A percentile compares a stretch with the other conserved stretches of the same genome.
These are phyloP conservation scores for Cryptophagus acutangulus DNA, from an alignment of 2,888 invertebrate genomes.

Conservation along the genomic window DNA sequence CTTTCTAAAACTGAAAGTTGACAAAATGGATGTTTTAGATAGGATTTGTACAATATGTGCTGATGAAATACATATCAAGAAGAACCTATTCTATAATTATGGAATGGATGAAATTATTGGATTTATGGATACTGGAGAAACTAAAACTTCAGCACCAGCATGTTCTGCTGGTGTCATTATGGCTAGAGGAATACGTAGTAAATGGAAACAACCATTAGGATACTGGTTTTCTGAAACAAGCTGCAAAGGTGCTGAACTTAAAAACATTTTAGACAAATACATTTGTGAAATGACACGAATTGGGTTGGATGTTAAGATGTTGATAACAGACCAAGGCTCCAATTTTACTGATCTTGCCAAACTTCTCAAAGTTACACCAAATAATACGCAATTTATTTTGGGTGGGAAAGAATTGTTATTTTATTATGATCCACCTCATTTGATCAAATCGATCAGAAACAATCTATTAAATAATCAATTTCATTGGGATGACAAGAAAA, in stretches of 20 bases:
- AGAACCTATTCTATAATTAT: slow-evolving; percentile 16
- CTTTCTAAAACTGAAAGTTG: slow-evolving; percentile 10
- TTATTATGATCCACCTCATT: slow-evolving; percentile 13
- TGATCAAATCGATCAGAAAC: too few species aligned
- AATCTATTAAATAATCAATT: slow-evolving; percentile 21
- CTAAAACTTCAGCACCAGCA: slow-evolving; percentile 10
- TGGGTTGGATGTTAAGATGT: slow-evolving; percentile 6
- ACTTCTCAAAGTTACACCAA: slow-evolving; percentile 11
- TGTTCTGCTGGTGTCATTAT: slow-evolving; percentile 10
- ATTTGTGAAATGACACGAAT: not conserved
- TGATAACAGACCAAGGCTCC: slow-evolving; percentile 14
- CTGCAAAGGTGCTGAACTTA: slow-evolving; percentile 7
- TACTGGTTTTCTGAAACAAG: slow-evolving; percentile 13
- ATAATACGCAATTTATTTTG: slow-evolving; percentile 9
- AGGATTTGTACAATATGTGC: slow-evolving; percentile 11
- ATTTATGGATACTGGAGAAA: slow-evolving; percentile 13
- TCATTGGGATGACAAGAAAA: slow-evolving; percentile 11
- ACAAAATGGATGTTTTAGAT: slow-evolving; percentile 7
- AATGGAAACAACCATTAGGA: slow-evolving; percentile 19
- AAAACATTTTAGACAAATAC: not conserved
- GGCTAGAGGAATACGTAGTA: slow-evolving; percentile 13
- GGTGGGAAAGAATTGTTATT: slow-evolving; percentile 5
- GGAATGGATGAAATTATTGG: slow-evolving; percentile 17
- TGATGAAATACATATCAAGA: slow-evolving; percentile 18
- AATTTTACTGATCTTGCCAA: slow-evolving; percentile 15